A percentile compares a stretch with the other conserved stretches of the same genome.
Evolutionary conservation across 2,888 invertebrate species (phyloP).

Genomic region (Tenthredo notha): DNA sequence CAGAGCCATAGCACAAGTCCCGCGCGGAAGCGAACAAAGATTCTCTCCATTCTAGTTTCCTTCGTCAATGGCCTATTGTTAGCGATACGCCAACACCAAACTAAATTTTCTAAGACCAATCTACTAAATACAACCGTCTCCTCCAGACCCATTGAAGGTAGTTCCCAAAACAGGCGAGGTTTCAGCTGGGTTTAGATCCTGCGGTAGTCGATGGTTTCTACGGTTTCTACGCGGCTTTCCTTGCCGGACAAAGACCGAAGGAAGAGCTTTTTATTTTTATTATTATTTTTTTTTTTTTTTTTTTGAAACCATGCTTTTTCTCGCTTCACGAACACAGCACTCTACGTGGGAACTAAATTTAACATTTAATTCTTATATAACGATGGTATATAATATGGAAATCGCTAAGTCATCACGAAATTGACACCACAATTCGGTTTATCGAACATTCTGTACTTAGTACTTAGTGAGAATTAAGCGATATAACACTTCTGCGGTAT

Average conservation of each 20-base stretch:
- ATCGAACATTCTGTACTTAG: slow-evolving; percentile 13
- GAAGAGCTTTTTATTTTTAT: background rate
- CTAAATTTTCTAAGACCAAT: slow-evolving; percentile 46
- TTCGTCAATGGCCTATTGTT: slow-evolving; percentile 50
- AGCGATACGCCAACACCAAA: slow-evolving; percentile 48
- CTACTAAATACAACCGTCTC: slow-evolving; percentile 29
- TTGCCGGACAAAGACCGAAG: slow-evolving; percentile 22
- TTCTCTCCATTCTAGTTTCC: slow-evolving; percentile 44
- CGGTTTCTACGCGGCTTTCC: slow-evolving; percentile 30
- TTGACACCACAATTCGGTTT: background rate
- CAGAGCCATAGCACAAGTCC: background rate
- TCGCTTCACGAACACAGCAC: background rate
- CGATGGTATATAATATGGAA: background rate
- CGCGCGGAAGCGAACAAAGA: slow-evolving; percentile 39
- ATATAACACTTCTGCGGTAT: background rate
- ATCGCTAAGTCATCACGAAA: slow-evolving; percentile 23
- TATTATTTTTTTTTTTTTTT: background rate
- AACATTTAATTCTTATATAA: background rate
- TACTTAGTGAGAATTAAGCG: background rate
- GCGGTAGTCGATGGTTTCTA: slow-evolving; percentile 2
- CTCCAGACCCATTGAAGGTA: slow-evolving; percentile 42
- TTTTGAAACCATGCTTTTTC: background rate
- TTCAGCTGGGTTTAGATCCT: background rate
- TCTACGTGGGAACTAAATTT: slow-evolving; percentile 41
- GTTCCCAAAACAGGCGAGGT: slow-evolving; percentile 32